A percentile compares a stretch with the other conserved stretches of the same genome.
Evolutionary conservation across 2,113 vertebrate species (phyloP).

Genomic region (Pelobates fuscus): DNA sequence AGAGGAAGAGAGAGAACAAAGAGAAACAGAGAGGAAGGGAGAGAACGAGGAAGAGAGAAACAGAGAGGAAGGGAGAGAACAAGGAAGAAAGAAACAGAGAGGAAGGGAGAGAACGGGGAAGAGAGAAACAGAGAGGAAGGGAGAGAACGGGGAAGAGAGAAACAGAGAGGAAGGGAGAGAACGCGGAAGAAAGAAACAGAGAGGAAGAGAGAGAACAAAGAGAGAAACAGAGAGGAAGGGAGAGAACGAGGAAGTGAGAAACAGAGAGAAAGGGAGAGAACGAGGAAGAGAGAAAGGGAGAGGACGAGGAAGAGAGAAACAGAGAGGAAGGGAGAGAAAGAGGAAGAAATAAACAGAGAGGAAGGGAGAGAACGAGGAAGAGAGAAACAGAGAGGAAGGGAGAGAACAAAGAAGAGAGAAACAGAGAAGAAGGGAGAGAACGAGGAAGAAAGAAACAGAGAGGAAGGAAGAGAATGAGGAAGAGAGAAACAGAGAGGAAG

Average conservation of each 20-base stretch:
- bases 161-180: not conserved
- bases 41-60: not conserved
- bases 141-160: too few species aligned
- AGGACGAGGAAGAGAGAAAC: not conserved
- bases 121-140: not conserved
- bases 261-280: not conserved
- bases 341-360: not conserved
- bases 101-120: not conserved
- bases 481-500: not conserved
- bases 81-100: not conserved
- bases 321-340: too few species aligned
- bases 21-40: not conserved
- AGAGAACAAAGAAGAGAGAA: not conserved
- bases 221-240: not conserved
- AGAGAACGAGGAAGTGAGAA: not conserved
- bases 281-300: too few species aligned
- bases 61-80: not conserved
- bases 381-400: not conserved
- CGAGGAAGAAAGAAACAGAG: too few species aligned
- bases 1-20: not conserved
- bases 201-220: not conserved
- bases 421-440: not conserved
- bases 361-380: too few species aligned
- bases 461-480: not conserved
- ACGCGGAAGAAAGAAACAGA: not conserved